Evolutionary conservation across 2,113 vertebrate species (phyloP).

Genomic region (Nesogale talazaci): DNA sequence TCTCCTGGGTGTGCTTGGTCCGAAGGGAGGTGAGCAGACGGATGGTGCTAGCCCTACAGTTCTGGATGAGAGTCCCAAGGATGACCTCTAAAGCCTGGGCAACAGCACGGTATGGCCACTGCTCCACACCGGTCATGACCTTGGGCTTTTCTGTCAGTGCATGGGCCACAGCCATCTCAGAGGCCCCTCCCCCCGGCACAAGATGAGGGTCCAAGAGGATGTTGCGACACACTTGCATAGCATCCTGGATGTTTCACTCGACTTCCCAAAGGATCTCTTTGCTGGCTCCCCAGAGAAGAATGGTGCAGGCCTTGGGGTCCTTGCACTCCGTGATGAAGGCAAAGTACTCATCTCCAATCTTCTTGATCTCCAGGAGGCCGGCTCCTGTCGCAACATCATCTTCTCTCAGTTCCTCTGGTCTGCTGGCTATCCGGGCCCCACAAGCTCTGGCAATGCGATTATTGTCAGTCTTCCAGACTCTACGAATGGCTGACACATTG

Average conservation of each 20-base stretch:
- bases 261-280: conserved; percentile 99
- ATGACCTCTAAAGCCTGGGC: conserved; percentile 97
- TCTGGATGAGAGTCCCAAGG: conserved; percentile 97
- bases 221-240: conserved; percentile 98
- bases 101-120: conserved; percentile 96
- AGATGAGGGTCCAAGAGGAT: conserved; percentile 93
- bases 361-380: conserved; percentile 95
- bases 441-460: conserved; percentile 98
- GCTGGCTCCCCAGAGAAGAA: conserved; percentile 95
- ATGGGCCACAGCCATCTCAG: conserved; percentile 95
- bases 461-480: conserved; percentile 97
- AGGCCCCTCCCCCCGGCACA: conserved; percentile 90
- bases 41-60: conserved; percentile 97
- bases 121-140: conserved; percentile 93
- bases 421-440: conserved; percentile 95
- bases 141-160: conserved; percentile 92
- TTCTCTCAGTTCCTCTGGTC: conserved; percentile 95
- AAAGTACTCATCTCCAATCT: conserved; percentile 98
- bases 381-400: conserved; percentile 94
- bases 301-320: conserved; percentile 98
- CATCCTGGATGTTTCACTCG: conserved; percentile 97
- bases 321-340: conserved; percentile 97
- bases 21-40: conserved; percentile 94
- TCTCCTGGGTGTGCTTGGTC: conserved; percentile 96
- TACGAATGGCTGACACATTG: conserved; percentile 95